Base-by-base conservation (phyloP, 1,140 invertebrate species). In the Phocides pigmalion region DNA sequence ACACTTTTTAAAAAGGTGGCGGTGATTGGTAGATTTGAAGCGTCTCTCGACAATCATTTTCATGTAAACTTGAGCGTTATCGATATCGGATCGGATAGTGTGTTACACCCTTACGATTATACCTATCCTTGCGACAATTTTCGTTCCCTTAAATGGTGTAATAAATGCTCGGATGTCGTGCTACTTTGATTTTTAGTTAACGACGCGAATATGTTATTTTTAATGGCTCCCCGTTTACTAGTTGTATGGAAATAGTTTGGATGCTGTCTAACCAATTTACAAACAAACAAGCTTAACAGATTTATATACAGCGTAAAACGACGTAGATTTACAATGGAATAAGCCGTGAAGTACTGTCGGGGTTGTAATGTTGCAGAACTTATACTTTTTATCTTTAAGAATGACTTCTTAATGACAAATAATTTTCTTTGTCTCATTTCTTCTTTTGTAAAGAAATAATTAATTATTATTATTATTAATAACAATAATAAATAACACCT, bases 141-240 rank as follows among this genome's bases (percentile, higher is more conserved):
- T 61, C 16, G 44, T 49, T 61, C 56, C 42, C 56, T 61, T 61
- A 61, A 49, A 61, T 47, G 42, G 56, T 20, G 25, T 61, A 61
- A 61, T 61, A 61, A 61, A 61, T 61, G 56, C 56, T 61, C 28
- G 42, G 56, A 61, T 61, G 58, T 61, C 58, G 58, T 61, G 9
- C 58, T n/a, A 17, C 58, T 49, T 47, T 61, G 58, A 61, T 61
- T 61, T 61, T 61, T 61, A 61, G 58, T 61, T 61, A 61, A 61
- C 58, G 58, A 61, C 49, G 58, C 44, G 58, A 49, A 61, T 61
- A 61, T 49, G 58, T 61, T 61, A 61, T 61, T 61, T 61, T 61
- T 49, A 61, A 61, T 61, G 58, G 17, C 32, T 12, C 51, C 11
- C 15, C 16, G n/a, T 37, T 61, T 61, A 61, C 42, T 17, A 49